Percentiles rank a stretch among this genome's conserved stretches.
Evolutionary conservation across 2,888 invertebrate genomes (phyloP).

Genomic region (Theretra japonica): DNA sequence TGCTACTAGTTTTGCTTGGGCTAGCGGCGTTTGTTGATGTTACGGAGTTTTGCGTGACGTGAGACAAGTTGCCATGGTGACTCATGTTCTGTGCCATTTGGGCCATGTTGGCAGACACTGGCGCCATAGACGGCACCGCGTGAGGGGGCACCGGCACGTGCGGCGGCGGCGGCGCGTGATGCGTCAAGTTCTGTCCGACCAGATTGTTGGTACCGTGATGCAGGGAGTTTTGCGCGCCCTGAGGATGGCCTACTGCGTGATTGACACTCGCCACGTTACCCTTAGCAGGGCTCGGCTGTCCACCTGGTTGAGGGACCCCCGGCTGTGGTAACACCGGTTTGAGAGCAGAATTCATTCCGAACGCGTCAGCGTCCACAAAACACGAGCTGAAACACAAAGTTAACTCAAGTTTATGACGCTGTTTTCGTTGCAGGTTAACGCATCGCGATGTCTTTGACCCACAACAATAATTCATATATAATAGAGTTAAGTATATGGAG

Average conservation of each 20-base stretch:
- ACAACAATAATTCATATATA: constrained; percentile 80
- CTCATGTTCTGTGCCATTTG: constrained; percentile 83
- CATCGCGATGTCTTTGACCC: constrained; percentile 79
- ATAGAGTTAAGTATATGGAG: constrained; percentile 65
- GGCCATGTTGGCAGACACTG: constrained; percentile 81
- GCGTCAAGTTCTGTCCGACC: constrained; percentile 74
- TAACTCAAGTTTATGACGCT: constrained; percentile 60
- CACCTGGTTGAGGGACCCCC: constrained; percentile 76
- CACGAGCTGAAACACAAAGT: constrained; percentile 75
- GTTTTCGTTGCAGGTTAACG: constrained; percentile 67
- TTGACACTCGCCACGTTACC: constrained; percentile 75
- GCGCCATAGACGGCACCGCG: constrained; percentile 79
- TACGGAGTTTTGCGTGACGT: constrained; percentile 72
- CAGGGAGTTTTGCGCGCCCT: constrained; percentile 73
- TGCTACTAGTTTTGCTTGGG: constrained; percentile 59
- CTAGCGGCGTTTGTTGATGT: constrained; percentile 63
- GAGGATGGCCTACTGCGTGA: constrained; percentile 73
- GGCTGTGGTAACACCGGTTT: constrained; percentile 85
- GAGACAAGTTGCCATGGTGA: constrained; percentile 80
- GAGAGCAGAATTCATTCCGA: constrained; percentile 86
- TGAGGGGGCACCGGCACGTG: constrained; percentile 54
- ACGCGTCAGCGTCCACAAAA: constrained; percentile 53
- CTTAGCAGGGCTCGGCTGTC: constrained; percentile 76
- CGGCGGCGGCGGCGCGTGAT: constrained; percentile 65
- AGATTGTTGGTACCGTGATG: constrained; percentile 67